phyloP scores from a whole-genome alignment of 2,888 invertebrate genomes.

The Aleiodes testaceus region DNA sequence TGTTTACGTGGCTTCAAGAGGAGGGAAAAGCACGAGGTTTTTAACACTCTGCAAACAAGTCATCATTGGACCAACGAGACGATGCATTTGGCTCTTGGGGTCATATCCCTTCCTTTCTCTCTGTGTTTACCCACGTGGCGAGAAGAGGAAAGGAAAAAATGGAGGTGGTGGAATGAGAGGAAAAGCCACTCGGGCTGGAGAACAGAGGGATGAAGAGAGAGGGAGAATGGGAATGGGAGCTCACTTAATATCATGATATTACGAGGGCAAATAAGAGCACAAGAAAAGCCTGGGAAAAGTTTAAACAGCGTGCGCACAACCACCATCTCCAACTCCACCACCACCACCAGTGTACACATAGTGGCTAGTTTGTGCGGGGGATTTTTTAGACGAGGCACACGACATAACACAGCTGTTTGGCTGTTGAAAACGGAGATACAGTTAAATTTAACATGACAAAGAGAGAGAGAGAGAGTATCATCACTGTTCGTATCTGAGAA shows the following conservation, averaged over 20 bases:
- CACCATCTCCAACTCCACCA: not conserved
- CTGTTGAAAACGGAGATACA: conserved; percentile 35
- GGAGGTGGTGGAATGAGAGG: not conserved
- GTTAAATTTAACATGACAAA: conserved; percentile 7
- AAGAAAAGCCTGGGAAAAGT: conserved; percentile 51
- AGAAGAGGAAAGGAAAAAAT: conserved; percentile 38
- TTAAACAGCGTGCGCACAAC: conserved; percentile 54
- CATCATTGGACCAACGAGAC: conserved; percentile 52
- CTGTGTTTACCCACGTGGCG: conserved; percentile 59
- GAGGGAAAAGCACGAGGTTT: conserved; percentile 48
- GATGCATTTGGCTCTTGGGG: conserved; percentile 26
- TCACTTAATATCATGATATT: conserved; percentile 63
- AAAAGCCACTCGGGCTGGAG: not conserved
- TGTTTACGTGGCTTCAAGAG: conserved; percentile 45
- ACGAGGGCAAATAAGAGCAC: conserved; percentile 57
- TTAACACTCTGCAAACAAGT: conserved; percentile 58
- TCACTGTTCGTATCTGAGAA: not conserved
- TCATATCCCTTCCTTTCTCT: conserved; percentile 8
- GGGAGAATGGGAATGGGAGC: conserved; percentile 23
- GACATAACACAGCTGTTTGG: conserved; percentile 35
- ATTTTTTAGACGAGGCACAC: not conserved
- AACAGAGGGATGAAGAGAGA: not conserved
- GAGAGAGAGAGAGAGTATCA: not conserved
- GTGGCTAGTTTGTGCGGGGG: conserved; percentile 5
- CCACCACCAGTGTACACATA: conserved; percentile 3